Evolutionary conservation across 1,140 invertebrate genomes (phyloP).

Genomic region (Scaptodrosophila lebanonensis): DNA sequence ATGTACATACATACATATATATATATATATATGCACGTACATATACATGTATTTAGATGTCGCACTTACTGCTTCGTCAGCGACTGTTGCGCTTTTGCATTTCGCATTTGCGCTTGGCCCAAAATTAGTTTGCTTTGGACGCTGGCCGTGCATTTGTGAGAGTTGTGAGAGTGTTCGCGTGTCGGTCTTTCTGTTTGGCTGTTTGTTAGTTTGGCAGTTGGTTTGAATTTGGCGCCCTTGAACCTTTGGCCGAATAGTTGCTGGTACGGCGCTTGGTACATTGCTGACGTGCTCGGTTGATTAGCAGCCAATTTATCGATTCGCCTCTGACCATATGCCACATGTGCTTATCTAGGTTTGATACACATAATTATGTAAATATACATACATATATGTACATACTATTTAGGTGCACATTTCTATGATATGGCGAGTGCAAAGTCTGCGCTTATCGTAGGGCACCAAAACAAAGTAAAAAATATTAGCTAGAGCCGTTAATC

Average conservation of each 20-base stretch:
- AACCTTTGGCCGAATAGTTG: constrained; percentile 33
- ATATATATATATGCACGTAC: no score
- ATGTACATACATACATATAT: no score
- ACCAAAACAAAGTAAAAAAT: constrained; percentile 5
- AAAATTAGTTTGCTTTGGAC: constrained; percentile 14
- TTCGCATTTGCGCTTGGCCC: constrained; percentile 2
- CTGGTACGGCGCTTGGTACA: constrained; percentile 36
- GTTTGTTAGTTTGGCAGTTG: not conserved
- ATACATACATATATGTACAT: no score
- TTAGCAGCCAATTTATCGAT: constrained; percentile 47
- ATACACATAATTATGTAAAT: no score
- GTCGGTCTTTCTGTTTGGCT: not conserved
- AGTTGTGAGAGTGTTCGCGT: not conserved
- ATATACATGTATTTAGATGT: not conserved
- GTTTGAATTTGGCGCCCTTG: constrained; percentile 39
- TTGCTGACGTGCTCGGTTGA: constrained; percentile 4
- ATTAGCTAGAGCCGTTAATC: constrained; percentile 2
- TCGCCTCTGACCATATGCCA: constrained; percentile 20
- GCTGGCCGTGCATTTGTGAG: not conserved
- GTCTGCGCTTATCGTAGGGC: constrained; percentile 32
- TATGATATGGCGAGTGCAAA: constrained; percentile 20
- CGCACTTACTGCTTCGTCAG: constrained; percentile 16
- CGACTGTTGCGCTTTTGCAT: constrained; percentile 39
- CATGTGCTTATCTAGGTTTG: no score
- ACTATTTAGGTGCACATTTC: no score